Conservation (phyloP, 2,888 invertebrate species). For the Stenodera caucasica region DNA sequence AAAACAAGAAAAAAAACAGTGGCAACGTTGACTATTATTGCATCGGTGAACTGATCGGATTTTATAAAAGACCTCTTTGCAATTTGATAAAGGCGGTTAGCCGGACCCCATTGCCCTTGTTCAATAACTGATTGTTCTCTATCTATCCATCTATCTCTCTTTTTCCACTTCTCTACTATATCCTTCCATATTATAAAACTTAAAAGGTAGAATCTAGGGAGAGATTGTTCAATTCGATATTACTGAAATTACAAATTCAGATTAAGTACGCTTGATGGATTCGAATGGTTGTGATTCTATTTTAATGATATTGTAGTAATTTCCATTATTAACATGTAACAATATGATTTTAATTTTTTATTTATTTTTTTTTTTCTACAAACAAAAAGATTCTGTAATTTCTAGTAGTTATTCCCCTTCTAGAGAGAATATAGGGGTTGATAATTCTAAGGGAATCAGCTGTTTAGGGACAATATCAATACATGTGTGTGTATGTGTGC, state of each 20-base stretch:
- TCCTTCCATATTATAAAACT: not conserved
- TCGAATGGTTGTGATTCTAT: constrained; percentile 19
- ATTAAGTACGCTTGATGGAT: constrained; percentile 43
- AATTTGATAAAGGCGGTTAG: constrained; percentile 54
- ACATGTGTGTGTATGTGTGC: not conserved
- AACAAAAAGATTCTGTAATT: constrained; percentile 10
- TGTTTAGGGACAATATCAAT: not conserved
- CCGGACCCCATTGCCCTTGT: constrained; percentile 47
- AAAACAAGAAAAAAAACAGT: no score
- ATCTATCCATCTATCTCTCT: constrained; percentile 20
- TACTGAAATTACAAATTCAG: constrained; percentile 49
- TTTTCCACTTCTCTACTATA: not conserved
- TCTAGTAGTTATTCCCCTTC: not conserved
- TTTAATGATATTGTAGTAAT: constrained; percentile 21
- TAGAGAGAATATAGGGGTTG: not conserved
- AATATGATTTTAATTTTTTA: not conserved
- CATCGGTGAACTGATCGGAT: constrained; percentile 52
- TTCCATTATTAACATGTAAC: constrained; percentile 12
- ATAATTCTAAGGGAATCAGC: not conserved
- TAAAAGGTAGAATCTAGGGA: constrained; percentile 38
- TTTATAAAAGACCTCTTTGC: constrained; percentile 54
- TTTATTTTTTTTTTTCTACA: not conserved
- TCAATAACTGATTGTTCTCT: constrained; percentile 47
- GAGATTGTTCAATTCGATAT: constrained; percentile 47
- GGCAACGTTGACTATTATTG: constrained; percentile 46